Base-by-base conservation (phyloP, 2,888 invertebrate genomes). In the Morinoia aosen region DNA sequence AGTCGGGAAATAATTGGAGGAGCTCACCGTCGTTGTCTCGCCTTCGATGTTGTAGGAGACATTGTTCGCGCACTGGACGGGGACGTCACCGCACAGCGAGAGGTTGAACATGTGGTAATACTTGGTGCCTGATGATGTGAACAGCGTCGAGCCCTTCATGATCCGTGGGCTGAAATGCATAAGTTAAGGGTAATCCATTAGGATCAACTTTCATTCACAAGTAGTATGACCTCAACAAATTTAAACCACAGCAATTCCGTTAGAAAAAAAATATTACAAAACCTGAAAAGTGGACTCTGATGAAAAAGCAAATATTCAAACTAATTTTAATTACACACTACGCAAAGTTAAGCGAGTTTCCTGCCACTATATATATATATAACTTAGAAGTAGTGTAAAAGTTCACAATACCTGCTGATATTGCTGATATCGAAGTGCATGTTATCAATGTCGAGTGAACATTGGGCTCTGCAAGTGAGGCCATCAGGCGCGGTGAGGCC, bases 61-160 rank as follows among this genome's bases (percentile, higher is more conserved):
- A 96, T 97, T 98, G 96, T 97, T 97, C 95, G 97, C 96, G 97
- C 97, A 98, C 12, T 97, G 97, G 14, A 97, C 97, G 91, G 97
- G 97, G n/a, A 97, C 96, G 64, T 97, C 97, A 16, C 97, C 97
- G 97, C 98, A 98, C 56, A 98, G 97, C 95, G 97, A 97, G 88
- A 98, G 97, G 97, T 97, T 97, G 97, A 97, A 98, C 58, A 97
- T 97, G 97, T 98, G 98, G 97, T 97, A 97, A 97, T 97, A 98
- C 97, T 97, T 97, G 56, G 97, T 97, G n/a, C 98, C 98, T 96
- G 97, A 97, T 0, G 97, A 97, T 12, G 97, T 97, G 96, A 97
- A 97, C 76, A 97, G 97, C 19, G 97, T 97, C 96, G 97, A 97
- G 88, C 97, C 97, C 94, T 97, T 97, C 88, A 97, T 97, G 88